Evolutionary conservation across 1,140 invertebrate species (phyloP), one percentile per base, ranked within the genome.

Genomic region (Megathymus violae): DNA sequence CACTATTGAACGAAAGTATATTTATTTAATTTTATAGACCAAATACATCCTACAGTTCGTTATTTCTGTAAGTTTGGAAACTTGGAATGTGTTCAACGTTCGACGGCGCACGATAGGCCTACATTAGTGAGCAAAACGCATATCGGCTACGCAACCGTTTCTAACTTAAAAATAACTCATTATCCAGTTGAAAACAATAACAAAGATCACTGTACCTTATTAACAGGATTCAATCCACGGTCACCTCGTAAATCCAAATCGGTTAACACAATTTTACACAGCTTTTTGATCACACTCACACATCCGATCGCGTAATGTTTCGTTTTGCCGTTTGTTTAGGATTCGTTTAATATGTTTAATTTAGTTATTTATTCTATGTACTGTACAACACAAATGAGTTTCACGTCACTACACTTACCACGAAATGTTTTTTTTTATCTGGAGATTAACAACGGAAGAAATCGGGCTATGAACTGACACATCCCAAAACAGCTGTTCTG

Each of bases 401-500:
- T 43, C 62, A 64, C 62, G 38, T 27, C 41, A 60, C 64, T 60
- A 52, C 47, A 48, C 54, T 51, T 31, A 36, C 40, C 63, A 41
- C 6, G 43, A 31, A n/a, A 47, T 17, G 10, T 16, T 9, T 36
- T 16, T 62, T 51, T 34, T 46, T 63, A 54, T 40, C 50, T 16
- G 48, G 9, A 17, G 31, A 14, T 17, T 13, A 19, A 16, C 25
- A 40, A 31, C 27, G 19, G 19, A 34, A 58, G 9, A 52, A 48
- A 38, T 31, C 27, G 15, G 46, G 16, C 11, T 19, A 13, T 47
- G 48, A 36, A 54, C 69, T 72, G 80, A 60, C 78, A 80, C 71
- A 80, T 85, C 71, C 76, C 71, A 71, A 81, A 89, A 81, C 87
- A 88, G 85, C 85, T 89, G 87, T 86, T 88, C 71, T 68, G 64